A percentile compares a stretch with the other conserved stretches of the same genome.
These are phyloP conservation scores for Hydrozoanthus tunicans DNA, from an alignment of 64 coral and sea anemone genomes.

Conservation along the genomic window DNA sequence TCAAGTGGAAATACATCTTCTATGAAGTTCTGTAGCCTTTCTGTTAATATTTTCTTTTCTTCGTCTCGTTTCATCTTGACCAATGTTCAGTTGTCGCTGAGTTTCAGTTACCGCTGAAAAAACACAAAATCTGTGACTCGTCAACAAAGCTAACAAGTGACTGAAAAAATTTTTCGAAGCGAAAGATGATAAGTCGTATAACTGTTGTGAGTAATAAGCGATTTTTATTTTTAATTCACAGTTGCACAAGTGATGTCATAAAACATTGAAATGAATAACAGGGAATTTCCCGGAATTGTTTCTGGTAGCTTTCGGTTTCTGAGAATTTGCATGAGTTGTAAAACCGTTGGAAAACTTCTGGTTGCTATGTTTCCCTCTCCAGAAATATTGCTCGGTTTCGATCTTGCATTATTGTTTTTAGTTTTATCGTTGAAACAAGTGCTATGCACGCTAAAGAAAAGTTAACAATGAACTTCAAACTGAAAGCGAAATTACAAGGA, in stretches of 20 bases:
- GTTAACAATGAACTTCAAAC: neutral
- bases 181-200: neutral
- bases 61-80: neutral
- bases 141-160: neutral
- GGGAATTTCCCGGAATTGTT: neutral
- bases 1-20: slow-evolving; percentile 12
- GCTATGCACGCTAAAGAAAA: neutral
- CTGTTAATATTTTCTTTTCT: neutral
- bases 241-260: neutral
- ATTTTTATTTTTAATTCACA: neutral
- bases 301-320: neutral
- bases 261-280: neutral
- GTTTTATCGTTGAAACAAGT: no score
- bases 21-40: slow-evolving; percentile 2
- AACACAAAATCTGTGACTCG: neutral
- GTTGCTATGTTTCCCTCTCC: neutral
- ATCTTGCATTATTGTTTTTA: neutral
- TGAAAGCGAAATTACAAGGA: neutral
- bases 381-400: neutral
- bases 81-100: slow-evolving; percentile 39
- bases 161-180: neutral
- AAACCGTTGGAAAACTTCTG: no score
- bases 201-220: neutral
- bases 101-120: neutral
- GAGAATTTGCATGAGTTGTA: neutral